Evolutionary conservation across 2,113 vertebrate species (phyloP), one percentile per base, ranked within the genome.

Genomic region (Pao palembangensis): DNA sequence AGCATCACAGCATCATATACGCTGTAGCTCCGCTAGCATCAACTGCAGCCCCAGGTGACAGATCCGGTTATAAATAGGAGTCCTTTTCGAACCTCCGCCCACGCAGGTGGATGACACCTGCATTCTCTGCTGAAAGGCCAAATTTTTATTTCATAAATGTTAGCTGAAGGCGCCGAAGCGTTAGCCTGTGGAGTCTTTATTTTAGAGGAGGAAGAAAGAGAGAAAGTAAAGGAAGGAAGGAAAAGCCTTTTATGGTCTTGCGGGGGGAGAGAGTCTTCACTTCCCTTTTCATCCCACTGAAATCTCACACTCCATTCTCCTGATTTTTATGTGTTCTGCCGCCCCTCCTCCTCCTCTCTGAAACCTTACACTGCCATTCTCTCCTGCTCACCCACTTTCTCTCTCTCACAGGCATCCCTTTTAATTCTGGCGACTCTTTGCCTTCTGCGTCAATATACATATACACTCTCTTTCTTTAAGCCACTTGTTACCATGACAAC

Each of bases 401-500:
- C 71, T 62, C 28, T 65, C 67, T 62, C 77, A 72, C 63, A 75
- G 63, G 72, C 85, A 80, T 81, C 76, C 67, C 83, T 78, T n/a
- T 81, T 57, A 83, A 76, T 85, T 68, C 71, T 66, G 34, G 58
- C 54, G 60, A 79, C 63, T 79, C 64, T 67, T 68, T 78, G 67
- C 71, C 69, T 76, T 75, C 79, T 75, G 69, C 71, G 82, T 73
- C 68, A 77, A 80, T 67, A 77, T 76, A 78, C 61, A 71, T 73
- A 75, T 58, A 78, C 41, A 51, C 23, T 49, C 50, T 69, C 17
- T 71, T n/a, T 57, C 20, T 80, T 75, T 76, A 81, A 79, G 81
- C 66, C 81, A 82, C 68, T 77, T 71, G 91, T 91, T 91, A 82
- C 90, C 87, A 88, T 81, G 83, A 88, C 79, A 90, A 93, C 91